Conservation (phyloP, 1,140 invertebrate species). For the Helicorthomorpha holstii region DNA sequence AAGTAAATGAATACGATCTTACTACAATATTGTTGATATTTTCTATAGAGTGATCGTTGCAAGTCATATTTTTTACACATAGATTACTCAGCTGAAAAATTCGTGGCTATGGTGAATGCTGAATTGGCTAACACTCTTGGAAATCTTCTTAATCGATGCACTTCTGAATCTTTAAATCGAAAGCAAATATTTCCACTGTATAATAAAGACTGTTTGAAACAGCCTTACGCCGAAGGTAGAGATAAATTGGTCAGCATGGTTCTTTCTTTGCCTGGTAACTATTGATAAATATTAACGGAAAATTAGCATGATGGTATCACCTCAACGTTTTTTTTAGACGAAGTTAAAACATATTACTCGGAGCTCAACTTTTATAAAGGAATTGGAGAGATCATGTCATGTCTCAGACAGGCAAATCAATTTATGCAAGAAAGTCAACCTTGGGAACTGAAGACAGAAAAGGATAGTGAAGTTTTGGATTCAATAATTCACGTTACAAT, state of each 20-base stretch:
- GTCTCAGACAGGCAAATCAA: conserved; percentile 57
- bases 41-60: neutral
- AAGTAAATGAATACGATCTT: conserved; percentile 51
- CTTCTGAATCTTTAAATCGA: conserved; percentile 58
- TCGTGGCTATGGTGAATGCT: conserved; percentile 60
- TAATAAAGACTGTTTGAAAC: conserved; percentile 26
- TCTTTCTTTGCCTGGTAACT: conserved; percentile 33
- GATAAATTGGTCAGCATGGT: conserved; percentile 30
- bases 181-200: conserved; percentile 48
- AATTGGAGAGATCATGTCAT: conserved; percentile 53
- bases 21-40: too few relatives aligned
- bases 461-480: conserved; percentile 34
- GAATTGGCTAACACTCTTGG: conserved; percentile 86
- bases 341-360: conserved; percentile 39
- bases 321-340: conserved; percentile 15
- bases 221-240: conserved; percentile 26
- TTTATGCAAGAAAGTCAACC: conserved; percentile 72
- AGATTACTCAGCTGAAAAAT: conserved; percentile 74
- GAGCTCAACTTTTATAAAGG: conserved; percentile 68
- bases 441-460: conserved; percentile 53
- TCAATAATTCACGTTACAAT: conserved; percentile 61
- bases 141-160: conserved; percentile 70
- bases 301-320: neutral
- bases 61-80: conserved; percentile 13
- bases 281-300: neutral